Evolutionary conservation across 2,888 invertebrate species (phyloP).

Genomic region (Spialia ferax): DNA sequence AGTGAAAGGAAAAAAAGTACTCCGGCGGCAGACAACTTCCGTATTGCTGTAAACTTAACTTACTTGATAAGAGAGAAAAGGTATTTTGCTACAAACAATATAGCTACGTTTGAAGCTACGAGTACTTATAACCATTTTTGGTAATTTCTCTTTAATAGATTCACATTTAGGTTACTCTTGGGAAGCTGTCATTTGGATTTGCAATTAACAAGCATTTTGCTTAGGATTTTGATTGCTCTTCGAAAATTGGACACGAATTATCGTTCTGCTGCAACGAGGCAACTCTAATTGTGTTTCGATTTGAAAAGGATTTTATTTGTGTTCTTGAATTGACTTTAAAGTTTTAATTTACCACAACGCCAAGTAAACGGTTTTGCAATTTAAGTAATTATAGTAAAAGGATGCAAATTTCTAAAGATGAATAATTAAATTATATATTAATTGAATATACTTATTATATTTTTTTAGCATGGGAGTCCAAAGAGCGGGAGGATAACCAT

Average conservation of each 20-base stretch:
- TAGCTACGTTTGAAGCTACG: too few species aligned
- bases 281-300: not conserved
- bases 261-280: slow-evolving; percentile 4
- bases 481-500: too few species aligned
- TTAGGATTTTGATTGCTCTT: slow-evolving; percentile 43
- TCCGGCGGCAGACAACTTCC: slow-evolving; percentile 4
- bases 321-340: not conserved
- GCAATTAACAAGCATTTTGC: slow-evolving; percentile 46
- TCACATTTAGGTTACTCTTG: not conserved
- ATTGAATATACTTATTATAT: too few species aligned
- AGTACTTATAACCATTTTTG: not conserved
- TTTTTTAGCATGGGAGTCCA: too few species aligned
- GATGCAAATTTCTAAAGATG: too few species aligned
- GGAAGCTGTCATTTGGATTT: not conserved
- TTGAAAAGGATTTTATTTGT: not conserved
- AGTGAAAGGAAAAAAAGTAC: slow-evolving; percentile 60
- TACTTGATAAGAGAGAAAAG: too few species aligned
- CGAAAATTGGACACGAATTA: slow-evolving; percentile 30
- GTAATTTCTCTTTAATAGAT: not conserved
- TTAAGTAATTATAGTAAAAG: too few species aligned
- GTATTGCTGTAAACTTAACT: not conserved
- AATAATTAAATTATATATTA: too few species aligned
- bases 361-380: too few species aligned
- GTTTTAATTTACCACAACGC: too few species aligned
- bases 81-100: too few species aligned